Base-by-base conservation (phyloP, 1,140 invertebrate genomes). In the Oryctes rhinoceros region DNA sequence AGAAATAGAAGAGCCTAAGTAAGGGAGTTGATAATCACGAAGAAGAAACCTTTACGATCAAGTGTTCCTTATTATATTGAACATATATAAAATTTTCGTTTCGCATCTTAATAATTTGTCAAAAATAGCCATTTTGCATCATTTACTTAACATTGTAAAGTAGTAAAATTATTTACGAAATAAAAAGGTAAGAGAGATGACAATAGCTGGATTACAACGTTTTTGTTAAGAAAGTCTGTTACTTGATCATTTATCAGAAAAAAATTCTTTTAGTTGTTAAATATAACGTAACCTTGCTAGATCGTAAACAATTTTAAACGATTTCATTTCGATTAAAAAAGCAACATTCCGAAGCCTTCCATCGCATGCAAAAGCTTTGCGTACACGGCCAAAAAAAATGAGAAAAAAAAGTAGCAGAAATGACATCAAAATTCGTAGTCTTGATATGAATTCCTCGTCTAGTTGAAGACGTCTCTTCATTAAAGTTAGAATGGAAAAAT, bases 311-410 rank as follows among this genome's bases (percentile, higher is more conserved):
- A 71, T 35, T 35, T 71, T n/a, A n/a, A 18, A 18, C 35, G 20
- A 71, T 24, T 71, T 71, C 65, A 71, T 71, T 71, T 71, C 65
- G 65, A 71, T 37, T 71, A 71, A 10, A 35, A 71, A 71, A 71
- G 65, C 65, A 37, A 35, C 65, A 71, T 71, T 71, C 65, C 35
- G 65, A 71, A 71, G 65, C 65, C 65, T 71, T 37, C 24, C 35
- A 71, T 37, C 65, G 65, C 65, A 71, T 71, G 65, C 65, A 71
- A 71, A 71, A 71, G 65, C 65, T 35, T 20, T 62, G 53, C 53
- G 53, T 71, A 37, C 65, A 71, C 24, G 65, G 24, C 65, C 18
- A 30, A 71, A 30, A 30, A 67, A 71, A 71, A 71, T 35, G 65
- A 62, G 18, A 71, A 18, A 71, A 20, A 20, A 71, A 20, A 24